Conservation (phyloP, 2,797 vertebrate genomes). For the Lithobates sylvaticus region DNA sequence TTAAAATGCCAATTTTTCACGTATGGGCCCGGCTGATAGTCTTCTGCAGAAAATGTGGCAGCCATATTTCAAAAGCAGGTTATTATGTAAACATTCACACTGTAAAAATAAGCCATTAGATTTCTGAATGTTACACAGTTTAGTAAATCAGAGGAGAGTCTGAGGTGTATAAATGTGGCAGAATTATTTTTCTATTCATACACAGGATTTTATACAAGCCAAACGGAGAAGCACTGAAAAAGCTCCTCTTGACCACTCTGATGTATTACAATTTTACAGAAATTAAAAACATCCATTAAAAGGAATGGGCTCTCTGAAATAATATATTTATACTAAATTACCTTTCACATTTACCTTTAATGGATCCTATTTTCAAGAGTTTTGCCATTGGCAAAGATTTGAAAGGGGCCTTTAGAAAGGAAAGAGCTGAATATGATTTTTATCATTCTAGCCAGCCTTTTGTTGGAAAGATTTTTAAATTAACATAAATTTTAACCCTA, state of each 20-base stretch:
- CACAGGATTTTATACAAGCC: background rate
- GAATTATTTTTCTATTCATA: constrained; percentile 10
- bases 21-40: too few relatives aligned
- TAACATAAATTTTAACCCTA: constrained; percentile 57
- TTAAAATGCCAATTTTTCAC: too few relatives aligned
- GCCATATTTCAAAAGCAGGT: background rate
- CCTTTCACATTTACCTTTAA: constrained; percentile 61
- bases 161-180: background rate
- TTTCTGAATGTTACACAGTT: background rate
- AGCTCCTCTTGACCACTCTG: constrained; percentile 21
- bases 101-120: background rate
- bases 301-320: constrained; percentile 49
- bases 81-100: background rate
- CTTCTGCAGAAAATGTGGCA: background rate
- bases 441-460: constrained; percentile 45
- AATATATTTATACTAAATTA: constrained; percentile 61
- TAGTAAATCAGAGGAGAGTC: constrained; percentile 4
- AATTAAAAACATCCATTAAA: constrained; percentile 62
- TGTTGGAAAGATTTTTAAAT: constrained; percentile 56
- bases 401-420: constrained; percentile 40
- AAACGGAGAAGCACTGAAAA: constrained; percentile 25
- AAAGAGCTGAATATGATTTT: constrained; percentile 41
- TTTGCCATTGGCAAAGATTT: constrained; percentile 55
- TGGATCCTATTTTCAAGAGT: constrained; percentile 52
- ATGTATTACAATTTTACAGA: constrained; percentile 56